phyloP scores from a whole-genome alignment of 2,888 invertebrate species.

The Trachelus troglodyta region DNA sequence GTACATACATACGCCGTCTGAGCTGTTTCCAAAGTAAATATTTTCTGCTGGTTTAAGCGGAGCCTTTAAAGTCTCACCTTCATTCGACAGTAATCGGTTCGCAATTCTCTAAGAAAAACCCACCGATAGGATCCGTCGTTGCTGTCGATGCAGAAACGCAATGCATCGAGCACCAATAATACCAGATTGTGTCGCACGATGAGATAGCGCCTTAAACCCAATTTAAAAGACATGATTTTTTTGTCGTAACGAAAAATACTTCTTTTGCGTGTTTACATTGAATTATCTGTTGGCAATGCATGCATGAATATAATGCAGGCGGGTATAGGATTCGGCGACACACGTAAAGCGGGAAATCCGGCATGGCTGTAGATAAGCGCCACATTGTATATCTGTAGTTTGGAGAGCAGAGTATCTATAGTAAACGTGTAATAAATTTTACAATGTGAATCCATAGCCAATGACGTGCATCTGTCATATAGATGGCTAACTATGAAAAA shows the following conservation, averaged over 20 bases:
- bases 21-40: not conserved
- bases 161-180: not conserved
- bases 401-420: not conserved
- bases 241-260: not conserved
- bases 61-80: not conserved
- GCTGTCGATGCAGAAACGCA: not conserved
- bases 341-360: not conserved
- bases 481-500: not conserved
- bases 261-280: not conserved
- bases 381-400: not conserved
- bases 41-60: not conserved
- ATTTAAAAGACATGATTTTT: not conserved
- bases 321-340: not conserved
- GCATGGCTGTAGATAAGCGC: not conserved
- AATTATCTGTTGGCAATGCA: not conserved
- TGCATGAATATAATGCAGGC: not conserved
- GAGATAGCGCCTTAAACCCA: not conserved
- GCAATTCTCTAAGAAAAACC: not conserved
- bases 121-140: not conserved
- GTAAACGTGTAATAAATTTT: not conserved
- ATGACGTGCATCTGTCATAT: not conserved
- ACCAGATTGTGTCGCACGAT: not conserved
- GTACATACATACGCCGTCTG: not conserved
- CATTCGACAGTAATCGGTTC: not conserved
- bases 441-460: not conserved